These are phyloP conservation scores for Liasis olivaceus DNA, from an alignment of 2,797 vertebrate species.

Conservation along the genomic window DNA sequence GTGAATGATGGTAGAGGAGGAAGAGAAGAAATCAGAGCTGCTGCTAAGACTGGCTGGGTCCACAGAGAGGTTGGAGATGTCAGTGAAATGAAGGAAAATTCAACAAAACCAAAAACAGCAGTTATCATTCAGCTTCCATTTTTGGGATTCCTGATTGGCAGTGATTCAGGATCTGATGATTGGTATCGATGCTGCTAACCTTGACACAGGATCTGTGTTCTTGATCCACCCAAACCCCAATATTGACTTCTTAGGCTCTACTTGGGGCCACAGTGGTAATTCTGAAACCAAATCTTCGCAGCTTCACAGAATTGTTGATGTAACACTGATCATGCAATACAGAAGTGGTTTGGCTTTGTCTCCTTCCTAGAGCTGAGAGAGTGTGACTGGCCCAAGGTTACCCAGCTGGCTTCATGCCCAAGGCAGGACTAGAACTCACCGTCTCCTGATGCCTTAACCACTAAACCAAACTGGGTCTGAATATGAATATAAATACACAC, in stretches of 20 bases:
- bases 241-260: neutral
- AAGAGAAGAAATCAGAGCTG: neutral
- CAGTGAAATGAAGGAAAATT: neutral
- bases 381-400: neutral
- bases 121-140: neutral
- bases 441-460: neutral
- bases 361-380: neutral
- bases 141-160: neutral
- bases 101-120: neutral
- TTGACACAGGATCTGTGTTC: neutral
- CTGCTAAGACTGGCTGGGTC: neutral
- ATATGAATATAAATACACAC: neutral
- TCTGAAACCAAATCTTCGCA: neutral
- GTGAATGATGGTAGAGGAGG: neutral
- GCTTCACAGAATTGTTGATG: neutral
- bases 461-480: neutral
- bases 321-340: neutral
- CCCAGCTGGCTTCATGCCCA: neutral
- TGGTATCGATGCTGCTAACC: neutral
- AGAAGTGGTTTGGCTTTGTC: neutral
- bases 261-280: neutral
- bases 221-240: neutral
- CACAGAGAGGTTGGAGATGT: neutral
- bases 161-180: neutral
- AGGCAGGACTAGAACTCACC: neutral